Evolutionary conservation across 2,797 vertebrate genomes (phyloP).

Genomic region (Tarsius wallacei): DNA sequence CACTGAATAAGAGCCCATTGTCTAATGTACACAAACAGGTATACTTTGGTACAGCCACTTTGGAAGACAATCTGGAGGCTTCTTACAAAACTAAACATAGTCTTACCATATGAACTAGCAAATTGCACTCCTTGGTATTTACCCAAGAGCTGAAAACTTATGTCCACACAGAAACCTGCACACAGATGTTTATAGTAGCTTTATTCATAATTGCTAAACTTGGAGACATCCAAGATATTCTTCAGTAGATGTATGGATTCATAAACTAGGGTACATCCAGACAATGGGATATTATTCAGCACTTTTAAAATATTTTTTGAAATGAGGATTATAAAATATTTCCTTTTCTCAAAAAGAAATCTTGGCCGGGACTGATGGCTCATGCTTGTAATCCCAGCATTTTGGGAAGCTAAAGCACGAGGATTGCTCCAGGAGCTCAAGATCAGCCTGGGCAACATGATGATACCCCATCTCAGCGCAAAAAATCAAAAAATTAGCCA

Average conservation of each 20-base stretch:
- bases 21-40: background rate
- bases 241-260: background rate
- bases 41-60: background rate
- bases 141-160: background rate
- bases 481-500: too few species aligned
- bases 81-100: background rate
- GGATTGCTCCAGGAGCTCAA: too few species aligned
- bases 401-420: too few species aligned
- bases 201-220: background rate
- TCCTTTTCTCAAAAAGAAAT: background rate
- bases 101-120: background rate
- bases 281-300: background rate
- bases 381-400: too few species aligned
- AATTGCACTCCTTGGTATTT: background rate
- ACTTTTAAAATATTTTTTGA: slow-evolving; percentile 14
- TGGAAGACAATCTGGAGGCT: background rate
- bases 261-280: background rate
- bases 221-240: background rate
- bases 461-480: too few species aligned
- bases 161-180: background rate
- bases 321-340: background rate
- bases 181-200: background rate
- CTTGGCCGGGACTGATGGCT: too few species aligned
- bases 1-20: background rate
- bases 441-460: too few species aligned